A percentile compares a stretch with the other conserved stretches of the same genome.
Evolutionary conservation across 2,888 invertebrate species (phyloP).

Genomic region (Euzophera pinguis): DNA sequence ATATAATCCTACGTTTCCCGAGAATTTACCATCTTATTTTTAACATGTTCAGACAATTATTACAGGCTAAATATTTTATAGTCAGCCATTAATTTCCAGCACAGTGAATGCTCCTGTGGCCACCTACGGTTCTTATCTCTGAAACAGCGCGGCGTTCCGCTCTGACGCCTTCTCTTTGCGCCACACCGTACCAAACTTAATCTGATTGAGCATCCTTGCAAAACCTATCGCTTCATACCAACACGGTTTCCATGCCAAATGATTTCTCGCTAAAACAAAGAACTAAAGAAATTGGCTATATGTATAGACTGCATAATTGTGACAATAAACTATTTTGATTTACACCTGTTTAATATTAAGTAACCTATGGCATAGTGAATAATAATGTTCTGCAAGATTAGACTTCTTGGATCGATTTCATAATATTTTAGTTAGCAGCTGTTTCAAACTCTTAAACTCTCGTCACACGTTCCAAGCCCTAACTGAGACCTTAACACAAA

Average conservation of each 20-base stretch:
- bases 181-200: constrained; percentile 54
- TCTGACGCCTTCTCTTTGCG: constrained; percentile 56
- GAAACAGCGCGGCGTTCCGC: constrained; percentile 51
- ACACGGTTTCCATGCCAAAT: constrained; percentile 17
- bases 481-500: too few species aligned
- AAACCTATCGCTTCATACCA: constrained; percentile 32
- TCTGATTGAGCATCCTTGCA: constrained; percentile 46
- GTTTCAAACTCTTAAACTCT: too few species aligned
- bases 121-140: constrained; percentile 49
- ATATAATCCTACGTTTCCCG: too few species aligned
- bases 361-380: not conserved
- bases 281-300: not conserved
- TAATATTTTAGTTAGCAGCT: too few species aligned
- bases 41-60: constrained; percentile 19
- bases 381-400: too few species aligned
- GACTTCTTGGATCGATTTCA: too few species aligned
- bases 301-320: not conserved
- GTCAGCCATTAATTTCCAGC: constrained; percentile 26
- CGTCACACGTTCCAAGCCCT: too few species aligned
- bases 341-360: constrained; percentile 3
- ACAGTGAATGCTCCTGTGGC: constrained; percentile 39
- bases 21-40: not conserved
- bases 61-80: constrained; percentile 12
- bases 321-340: constrained; percentile 7
- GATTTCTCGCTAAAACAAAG: constrained; percentile 15